These are phyloP conservation scores for Diploptera punctata DNA, from an alignment of 2,888 invertebrate genomes.

Conservation along the genomic window DNA sequence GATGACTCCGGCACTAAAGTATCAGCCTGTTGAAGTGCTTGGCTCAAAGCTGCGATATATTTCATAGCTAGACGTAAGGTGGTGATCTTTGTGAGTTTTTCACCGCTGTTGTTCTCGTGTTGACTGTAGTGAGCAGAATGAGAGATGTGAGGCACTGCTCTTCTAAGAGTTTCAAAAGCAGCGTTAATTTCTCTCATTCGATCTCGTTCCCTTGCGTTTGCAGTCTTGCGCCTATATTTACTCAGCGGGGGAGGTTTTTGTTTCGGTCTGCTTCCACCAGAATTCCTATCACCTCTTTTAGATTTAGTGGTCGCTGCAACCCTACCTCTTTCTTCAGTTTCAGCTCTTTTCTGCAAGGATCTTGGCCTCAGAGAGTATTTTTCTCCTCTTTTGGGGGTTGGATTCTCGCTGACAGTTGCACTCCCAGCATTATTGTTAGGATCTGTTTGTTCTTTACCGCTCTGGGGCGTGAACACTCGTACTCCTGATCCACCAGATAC, in stretches of 20 bases:
- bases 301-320: conserved; percentile 50
- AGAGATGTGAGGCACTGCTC: conserved; percentile 69
- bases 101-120: conserved; percentile 56
- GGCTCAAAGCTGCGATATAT: conserved; percentile 80
- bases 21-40: conserved; percentile 58
- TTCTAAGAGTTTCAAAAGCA: conserved; percentile 83
- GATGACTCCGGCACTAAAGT: too few relatives aligned
- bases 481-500: background rate
- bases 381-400: conserved; percentile 53
- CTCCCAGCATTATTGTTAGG: conserved; percentile 36
- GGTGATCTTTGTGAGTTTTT: conserved; percentile 89
- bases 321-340: conserved; percentile 58
- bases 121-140: background rate
- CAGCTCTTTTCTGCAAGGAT: conserved; percentile 65
- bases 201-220: conserved; percentile 85
- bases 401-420: conserved; percentile 5
- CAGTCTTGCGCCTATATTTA: conserved; percentile 89
- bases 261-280: conserved; percentile 51
- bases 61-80: conserved; percentile 86
- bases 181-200: conserved; percentile 91
- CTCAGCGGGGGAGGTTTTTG: conserved; percentile 72
- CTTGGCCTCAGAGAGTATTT: conserved; percentile 73
- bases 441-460: conserved; percentile 31
- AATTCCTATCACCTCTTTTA: conserved; percentile 5
- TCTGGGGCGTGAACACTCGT: background rate